Evolutionary conservation across 37 sponge, comb jelly and placozoan species (phyloP), one percentile per base, ranked within the genome.

Genomic region (Beroe ovata): DNA sequence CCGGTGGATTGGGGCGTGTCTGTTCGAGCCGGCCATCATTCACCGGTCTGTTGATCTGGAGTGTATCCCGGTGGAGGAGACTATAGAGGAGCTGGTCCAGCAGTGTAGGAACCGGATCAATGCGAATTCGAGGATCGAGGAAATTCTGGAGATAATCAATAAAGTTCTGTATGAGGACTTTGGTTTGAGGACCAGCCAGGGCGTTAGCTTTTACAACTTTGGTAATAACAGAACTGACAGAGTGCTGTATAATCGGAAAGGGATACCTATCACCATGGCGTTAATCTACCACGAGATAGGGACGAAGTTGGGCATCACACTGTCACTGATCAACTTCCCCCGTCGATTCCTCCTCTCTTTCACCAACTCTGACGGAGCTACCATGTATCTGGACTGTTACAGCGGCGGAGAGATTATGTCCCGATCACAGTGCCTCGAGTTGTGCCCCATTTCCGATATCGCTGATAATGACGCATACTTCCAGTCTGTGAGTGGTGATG

Each of bases 371-470:
- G n/a, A 4, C 19, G 84, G 84, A 23, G 54, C 1, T 11, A 77
- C 84, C 89, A 62, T 89, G 64, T 90, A 90, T 25, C 23, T 90
- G n/a, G 90, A 90, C 54, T 47, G 39, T 41, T 90, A 63, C 71
- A 39, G 72, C 69, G 41, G 25, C 20, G 90, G 90, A n/a, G 36
- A 38, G 20, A 63, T 90, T 32, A 8, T 60, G 60, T 28, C 89
- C 38, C 63, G 63, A 39, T 8, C 61, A 1, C 89, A 60, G 63
- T 89, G 89, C 29, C 63, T 89, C 42, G 25, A 41, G 28, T 54
- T 77, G 84, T 77, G 84, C 25, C 84, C 84, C 21, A 77, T 77
- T n/a, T 11, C 84, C 0, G n/a, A 20, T 16, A 77, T 77, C 25
- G 54, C 42, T 8, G 84, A 77, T 40, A 77, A 77, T 21, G 84